phyloP scores from a whole-genome alignment of 2,888 invertebrate species.

The Ophonus ardosiacus region DNA sequence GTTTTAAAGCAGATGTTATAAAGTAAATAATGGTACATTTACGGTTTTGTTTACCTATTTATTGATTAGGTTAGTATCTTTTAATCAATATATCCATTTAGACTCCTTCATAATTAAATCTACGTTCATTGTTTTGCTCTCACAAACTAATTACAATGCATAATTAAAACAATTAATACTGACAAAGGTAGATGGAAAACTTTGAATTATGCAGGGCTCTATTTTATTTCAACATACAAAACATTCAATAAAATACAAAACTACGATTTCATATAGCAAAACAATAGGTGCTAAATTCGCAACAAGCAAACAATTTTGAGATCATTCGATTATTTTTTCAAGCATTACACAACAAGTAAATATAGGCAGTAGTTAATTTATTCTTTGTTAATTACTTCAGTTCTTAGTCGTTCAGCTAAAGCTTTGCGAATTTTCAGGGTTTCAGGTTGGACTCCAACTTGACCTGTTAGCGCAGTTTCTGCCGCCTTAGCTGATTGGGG shows the following conservation, averaged over 20 bases:
- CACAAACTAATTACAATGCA: background rate
- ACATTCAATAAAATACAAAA: conserved; percentile 27
- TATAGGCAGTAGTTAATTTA: background rate
- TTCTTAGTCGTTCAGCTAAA: conserved; percentile 89
- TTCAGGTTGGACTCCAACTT: conserved; percentile 74
- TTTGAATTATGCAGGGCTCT: background rate
- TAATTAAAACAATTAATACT: background rate
- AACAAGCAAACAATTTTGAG: background rate
- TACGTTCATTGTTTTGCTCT: background rate
- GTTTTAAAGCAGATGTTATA: too few relatives aligned
- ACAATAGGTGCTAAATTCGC: conserved; percentile 3
- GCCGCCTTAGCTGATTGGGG: conserved; percentile 87
- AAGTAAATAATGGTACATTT: background rate
- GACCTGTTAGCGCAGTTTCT: conserved; percentile 81
- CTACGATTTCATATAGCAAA: background rate
- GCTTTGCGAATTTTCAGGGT: conserved; percentile 89
- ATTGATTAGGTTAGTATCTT: background rate
- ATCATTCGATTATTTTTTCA: background rate
- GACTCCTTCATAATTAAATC: background rate
- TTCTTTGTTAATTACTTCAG: conserved; percentile 86
- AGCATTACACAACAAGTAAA: conserved; percentile 17
- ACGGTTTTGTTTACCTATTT: background rate
- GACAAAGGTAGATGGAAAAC: background rate
- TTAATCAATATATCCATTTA: background rate
- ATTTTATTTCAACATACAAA: conserved; percentile 29